These are phyloP conservation scores for Drosophila funebris DNA, from an alignment of 1,140 invertebrate genomes.

Conservation along the genomic window DNA sequence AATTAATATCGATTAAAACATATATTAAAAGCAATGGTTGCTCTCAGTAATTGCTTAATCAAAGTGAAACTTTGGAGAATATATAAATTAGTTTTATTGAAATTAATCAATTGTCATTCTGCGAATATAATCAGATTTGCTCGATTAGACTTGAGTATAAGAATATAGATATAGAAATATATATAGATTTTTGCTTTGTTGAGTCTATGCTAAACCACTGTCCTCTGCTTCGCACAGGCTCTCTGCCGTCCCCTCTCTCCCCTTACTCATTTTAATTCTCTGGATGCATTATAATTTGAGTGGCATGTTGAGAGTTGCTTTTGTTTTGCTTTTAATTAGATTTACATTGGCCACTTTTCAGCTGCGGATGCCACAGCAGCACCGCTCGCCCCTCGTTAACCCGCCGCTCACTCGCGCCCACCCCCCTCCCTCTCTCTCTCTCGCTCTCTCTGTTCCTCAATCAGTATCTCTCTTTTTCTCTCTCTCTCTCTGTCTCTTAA, in stretches of 20 bases:
- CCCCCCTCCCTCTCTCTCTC: not conserved
- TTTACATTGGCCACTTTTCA: conserved; percentile 81
- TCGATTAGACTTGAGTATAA: too few species aligned
- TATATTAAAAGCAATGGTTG: too few species aligned
- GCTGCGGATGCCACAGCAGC: conserved; percentile 48
- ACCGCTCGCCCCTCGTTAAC: not conserved
- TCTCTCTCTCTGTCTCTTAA: not conserved
- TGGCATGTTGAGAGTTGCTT: conserved; percentile 78
- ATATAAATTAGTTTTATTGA: too few species aligned
- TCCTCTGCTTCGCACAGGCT: not conserved
- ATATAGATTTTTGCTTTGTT: not conserved
- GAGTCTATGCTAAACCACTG: not conserved
- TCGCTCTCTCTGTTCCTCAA: not conserved
- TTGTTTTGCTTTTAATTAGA: conserved; percentile 81
- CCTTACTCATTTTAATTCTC: conserved; percentile 4
- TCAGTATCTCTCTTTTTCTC: too few species aligned
- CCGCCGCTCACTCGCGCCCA: not conserved
- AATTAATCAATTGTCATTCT: too few species aligned
- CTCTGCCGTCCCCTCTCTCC: not conserved
- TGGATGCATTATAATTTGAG: conserved; percentile 79
- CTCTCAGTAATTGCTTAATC: too few species aligned
- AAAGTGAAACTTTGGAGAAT: too few species aligned
- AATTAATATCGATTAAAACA: too few species aligned
- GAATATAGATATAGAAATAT: not conserved
- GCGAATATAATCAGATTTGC: too few species aligned